Conservation (phyloP, 2,797 vertebrate genomes). For the Rhincodon typus region DNA sequence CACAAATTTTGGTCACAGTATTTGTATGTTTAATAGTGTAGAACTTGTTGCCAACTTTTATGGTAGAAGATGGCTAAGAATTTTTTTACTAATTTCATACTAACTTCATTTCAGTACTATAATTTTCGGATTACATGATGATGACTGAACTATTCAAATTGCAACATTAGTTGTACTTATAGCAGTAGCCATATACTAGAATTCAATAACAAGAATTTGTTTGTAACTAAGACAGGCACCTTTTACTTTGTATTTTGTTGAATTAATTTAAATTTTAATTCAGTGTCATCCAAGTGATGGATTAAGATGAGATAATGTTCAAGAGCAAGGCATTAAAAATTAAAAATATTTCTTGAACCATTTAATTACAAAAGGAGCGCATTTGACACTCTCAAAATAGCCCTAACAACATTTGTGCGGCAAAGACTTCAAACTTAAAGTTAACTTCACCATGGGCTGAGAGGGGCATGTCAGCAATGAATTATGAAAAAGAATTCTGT, state of each 20-base stretch:
- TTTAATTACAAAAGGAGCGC: background rate
- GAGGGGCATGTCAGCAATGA: background rate
- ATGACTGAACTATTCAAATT: background rate
- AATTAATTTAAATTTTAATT: background rate
- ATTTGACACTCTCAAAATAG: background rate
- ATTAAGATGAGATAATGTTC: background rate
- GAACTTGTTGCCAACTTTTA: background rate
- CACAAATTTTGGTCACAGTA: background rate
- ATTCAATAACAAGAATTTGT: background rate
- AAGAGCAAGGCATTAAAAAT: background rate
- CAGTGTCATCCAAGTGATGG: background rate
- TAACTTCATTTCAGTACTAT: background rate
- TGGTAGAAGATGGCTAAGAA: background rate
- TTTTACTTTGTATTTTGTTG: background rate
- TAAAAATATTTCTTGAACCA: background rate
- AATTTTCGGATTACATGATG: background rate
- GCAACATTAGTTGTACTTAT: background rate
- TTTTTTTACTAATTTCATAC: background rate
- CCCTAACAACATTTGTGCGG: background rate
- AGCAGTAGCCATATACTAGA: background rate
- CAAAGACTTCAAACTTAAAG: background rate
- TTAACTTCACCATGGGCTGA: background rate
- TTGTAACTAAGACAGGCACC: background rate
- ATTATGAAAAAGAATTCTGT: background rate
- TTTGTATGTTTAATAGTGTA: background rate